A percentile compares a stretch with the other conserved stretches of the same genome.
Evolutionary conservation across 53 echinoderm and acorn worm species (phyloP).

Genomic region (Apostichopus leukothele): DNA sequence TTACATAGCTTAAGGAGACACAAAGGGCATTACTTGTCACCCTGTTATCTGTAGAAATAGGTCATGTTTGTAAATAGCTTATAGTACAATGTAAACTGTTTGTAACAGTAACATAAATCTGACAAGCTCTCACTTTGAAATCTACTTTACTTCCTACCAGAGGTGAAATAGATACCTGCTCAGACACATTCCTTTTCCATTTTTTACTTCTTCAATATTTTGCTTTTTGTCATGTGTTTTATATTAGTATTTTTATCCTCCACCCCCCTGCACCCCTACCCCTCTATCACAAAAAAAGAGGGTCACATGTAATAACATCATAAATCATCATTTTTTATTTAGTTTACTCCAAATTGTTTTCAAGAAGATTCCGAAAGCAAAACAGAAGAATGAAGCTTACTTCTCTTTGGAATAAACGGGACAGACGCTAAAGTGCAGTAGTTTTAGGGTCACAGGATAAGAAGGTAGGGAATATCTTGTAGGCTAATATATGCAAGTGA

Average conservation of each 20-base stretch:
- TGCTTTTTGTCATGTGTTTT: no score
- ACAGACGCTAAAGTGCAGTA: background rate
- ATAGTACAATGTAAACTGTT: constrained; percentile 19
- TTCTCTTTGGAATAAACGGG: background rate
- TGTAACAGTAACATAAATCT: background rate
- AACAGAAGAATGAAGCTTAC: background rate
- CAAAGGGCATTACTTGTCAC: background rate
- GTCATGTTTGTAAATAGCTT: constrained; percentile 25
- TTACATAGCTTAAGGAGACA: no score
- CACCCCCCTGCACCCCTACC: background rate
- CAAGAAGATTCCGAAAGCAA: background rate
- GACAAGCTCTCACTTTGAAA: background rate
- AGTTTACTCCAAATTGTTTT: background rate
- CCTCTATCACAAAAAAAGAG: background rate
- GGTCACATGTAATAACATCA: constrained; percentile 1
- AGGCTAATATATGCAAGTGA: no score
- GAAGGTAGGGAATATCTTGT: no score
- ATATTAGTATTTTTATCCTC: background rate
- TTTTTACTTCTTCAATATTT: no score
- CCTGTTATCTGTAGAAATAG: background rate
- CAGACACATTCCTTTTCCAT: background rate
- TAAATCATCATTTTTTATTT: constrained; percentile 17
- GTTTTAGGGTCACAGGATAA: background rate
- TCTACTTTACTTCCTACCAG: background rate
- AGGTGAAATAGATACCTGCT: background rate